A percentile compares a stretch with the other conserved stretches of the same genome.
phyloP scores from a whole-genome alignment of 2,888 invertebrate genomes.

The Sepioteuthis lessoniana region DNA sequence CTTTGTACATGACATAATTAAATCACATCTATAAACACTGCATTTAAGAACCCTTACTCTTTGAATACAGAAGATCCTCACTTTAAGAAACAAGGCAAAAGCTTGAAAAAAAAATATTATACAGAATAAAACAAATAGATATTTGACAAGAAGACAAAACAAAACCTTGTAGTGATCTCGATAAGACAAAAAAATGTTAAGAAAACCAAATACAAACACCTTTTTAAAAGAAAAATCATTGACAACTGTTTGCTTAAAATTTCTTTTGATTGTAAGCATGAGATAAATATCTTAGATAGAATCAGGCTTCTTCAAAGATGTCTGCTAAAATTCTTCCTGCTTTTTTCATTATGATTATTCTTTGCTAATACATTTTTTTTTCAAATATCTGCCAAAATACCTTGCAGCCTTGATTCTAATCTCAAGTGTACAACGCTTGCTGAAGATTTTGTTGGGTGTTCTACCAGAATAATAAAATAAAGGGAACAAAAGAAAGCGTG shows the following conservation, averaged over 20 bases:
- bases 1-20: neutral
- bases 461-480: slow-evolving; percentile 11
- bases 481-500: neutral
- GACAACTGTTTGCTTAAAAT: slow-evolving; percentile 8
- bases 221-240: slow-evolving; percentile 21
- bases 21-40: neutral
- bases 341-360: slow-evolving; percentile 4
- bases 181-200: neutral
- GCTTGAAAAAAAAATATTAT: neutral
- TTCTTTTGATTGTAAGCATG: neutral
- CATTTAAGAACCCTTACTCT: slow-evolving; percentile 33
- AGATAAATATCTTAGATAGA: slow-evolving; percentile 8
- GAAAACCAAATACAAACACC: neutral
- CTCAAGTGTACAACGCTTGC: slow-evolving; percentile 6
- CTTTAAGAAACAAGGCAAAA: neutral
- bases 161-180: neutral
- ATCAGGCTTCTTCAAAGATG: slow-evolving; percentile 12
- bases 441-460: neutral
- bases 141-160: neutral
- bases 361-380: neutral
- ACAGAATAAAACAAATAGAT: neutral
- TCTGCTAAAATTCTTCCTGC: slow-evolving; percentile 33
- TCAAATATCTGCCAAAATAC: slow-evolving; percentile 33
- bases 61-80: slow-evolving; percentile 6
- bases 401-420: slow-evolving; percentile 10